Evolutionary conservation across 2,113 vertebrate species (phyloP).

Genomic region (Phaethornis superciliosus): DNA sequence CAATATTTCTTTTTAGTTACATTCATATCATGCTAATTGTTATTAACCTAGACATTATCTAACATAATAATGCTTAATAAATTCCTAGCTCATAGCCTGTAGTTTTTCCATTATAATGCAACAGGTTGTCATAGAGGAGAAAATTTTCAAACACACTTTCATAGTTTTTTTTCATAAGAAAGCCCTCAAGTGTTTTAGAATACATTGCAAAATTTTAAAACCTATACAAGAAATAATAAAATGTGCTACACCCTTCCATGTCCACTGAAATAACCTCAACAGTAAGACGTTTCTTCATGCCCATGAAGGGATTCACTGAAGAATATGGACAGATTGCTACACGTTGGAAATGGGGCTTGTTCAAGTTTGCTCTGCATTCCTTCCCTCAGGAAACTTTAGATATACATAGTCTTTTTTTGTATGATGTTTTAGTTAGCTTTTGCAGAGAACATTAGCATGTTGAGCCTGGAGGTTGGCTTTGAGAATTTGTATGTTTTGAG

Average conservation of each 20-base stretch:
- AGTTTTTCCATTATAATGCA: constrained; percentile 2
- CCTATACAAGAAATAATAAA: constrained; percentile 12
- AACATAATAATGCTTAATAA: not conserved
- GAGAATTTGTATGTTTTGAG: not conserved
- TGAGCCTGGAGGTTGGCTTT: not conserved
- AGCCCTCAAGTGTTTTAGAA: constrained; percentile 16
- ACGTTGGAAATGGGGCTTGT: not conserved
- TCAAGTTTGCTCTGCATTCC: not conserved
- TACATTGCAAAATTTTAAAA: constrained; percentile 44
- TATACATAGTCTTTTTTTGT: not conserved
- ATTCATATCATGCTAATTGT: constrained; percentile 47
- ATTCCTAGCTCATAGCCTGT: constrained; percentile 8
- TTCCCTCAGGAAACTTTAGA: not conserved
- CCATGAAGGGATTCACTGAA: not conserved
- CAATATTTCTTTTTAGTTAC: constrained; percentile 41
- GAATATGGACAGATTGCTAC: not conserved
- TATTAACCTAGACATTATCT: constrained; percentile 43
- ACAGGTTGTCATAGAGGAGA: not conserved
- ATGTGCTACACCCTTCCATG: not conserved
- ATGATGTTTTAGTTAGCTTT: not conserved
- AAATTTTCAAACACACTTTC: not conserved
- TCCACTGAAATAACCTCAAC: not conserved
- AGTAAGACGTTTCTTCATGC: not conserved
- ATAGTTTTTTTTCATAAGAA: constrained; percentile 25
- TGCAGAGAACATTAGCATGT: not conserved